Evolutionary conservation across 2,797 vertebrate species (phyloP).

Genomic region (Decapterus maruadsi): DNA sequence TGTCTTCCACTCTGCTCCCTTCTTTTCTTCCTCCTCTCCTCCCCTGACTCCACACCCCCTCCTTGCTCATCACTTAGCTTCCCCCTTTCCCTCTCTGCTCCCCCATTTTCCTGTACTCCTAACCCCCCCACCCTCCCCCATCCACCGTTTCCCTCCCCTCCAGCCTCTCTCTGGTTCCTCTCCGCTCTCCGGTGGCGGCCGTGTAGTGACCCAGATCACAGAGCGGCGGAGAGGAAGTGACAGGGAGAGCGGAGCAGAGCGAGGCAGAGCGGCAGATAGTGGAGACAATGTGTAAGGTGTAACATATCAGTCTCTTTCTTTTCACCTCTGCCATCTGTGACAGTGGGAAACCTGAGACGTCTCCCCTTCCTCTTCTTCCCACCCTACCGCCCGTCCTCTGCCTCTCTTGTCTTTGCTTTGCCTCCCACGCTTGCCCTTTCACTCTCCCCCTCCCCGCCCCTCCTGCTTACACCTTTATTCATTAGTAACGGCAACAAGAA

Average conservation of each 20-base stretch:
- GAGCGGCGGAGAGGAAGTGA: slow-evolving; percentile 61
- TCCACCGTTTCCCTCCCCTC: slow-evolving; percentile 11
- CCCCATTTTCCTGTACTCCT: slow-evolving; percentile 6
- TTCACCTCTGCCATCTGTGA: slow-evolving; percentile 86
- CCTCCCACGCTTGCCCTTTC: slow-evolving; percentile 65
- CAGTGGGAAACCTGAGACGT: slow-evolving; percentile 81
- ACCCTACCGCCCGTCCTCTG: slow-evolving; percentile 46
- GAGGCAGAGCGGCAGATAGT: slow-evolving; percentile 54
- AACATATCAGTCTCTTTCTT: slow-evolving; percentile 81
- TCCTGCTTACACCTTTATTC: slow-evolving; percentile 85
- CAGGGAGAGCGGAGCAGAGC: slow-evolving; percentile 54
- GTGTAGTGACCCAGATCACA: slow-evolving; percentile 81
- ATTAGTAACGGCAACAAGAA: slow-evolving; percentile 73
- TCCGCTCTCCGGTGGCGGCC: slow-evolving; percentile 57
- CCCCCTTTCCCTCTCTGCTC: slow-evolving; percentile 12
- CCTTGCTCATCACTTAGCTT: neutral
- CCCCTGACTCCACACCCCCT: neutral
- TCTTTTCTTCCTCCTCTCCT: slow-evolving; percentile 37
- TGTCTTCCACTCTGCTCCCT: slow-evolving; percentile 53
- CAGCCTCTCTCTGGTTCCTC: slow-evolving; percentile 38
- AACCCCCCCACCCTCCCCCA: neutral
- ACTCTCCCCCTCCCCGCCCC: slow-evolving; percentile 33
- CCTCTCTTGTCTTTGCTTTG: slow-evolving; percentile 59
- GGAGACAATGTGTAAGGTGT: slow-evolving; percentile 78
- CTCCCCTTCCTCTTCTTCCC: slow-evolving; percentile 68